Percentiles rank a stretch among this genome's conserved stretches.
Evolutionary conservation across 2,888 invertebrate genomes (phyloP).

Genomic region (Pinctada fucata): DNA sequence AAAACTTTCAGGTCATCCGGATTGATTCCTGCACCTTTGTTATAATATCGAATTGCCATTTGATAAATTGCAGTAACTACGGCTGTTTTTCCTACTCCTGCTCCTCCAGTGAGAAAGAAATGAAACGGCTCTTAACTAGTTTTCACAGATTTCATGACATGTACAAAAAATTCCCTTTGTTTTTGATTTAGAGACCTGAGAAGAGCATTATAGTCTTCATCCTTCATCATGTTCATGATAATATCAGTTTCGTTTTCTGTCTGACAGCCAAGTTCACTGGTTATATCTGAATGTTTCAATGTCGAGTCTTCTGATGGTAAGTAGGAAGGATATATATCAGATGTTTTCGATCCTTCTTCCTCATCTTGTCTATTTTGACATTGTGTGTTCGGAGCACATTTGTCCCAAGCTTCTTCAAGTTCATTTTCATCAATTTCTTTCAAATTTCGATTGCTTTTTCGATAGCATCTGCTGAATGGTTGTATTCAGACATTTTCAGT

Average conservation of each 20-base stretch:
- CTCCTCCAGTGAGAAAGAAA: constrained; percentile 29
- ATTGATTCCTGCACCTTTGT: constrained; percentile 4
- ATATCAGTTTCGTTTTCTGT: constrained; percentile 15
- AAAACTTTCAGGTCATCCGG: constrained; percentile 32
- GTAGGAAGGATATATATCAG: neutral
- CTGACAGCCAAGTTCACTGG: constrained; percentile 40
- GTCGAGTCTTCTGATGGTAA: constrained; percentile 18
- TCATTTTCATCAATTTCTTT: constrained; percentile 8
- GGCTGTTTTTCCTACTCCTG: constrained; percentile 34
- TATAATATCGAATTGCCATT: neutral
- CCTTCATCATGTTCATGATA: constrained; percentile 23
- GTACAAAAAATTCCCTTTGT: constrained; percentile 31
- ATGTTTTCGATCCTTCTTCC: neutral
- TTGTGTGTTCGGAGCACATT: constrained; percentile 41
- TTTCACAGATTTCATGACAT: constrained; percentile 29
- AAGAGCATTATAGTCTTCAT: constrained; percentile 20
- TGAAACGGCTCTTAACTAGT: constrained; percentile 10
- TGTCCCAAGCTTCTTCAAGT: constrained; percentile 33
- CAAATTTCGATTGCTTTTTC: too few relatives aligned
- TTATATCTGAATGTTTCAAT: constrained; percentile 46
- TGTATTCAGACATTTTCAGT: constrained; percentile 33
- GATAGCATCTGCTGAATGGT: too few relatives aligned
- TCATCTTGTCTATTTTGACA: constrained; percentile 20
- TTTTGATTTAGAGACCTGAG: constrained; percentile 26
- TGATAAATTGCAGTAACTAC: constrained; percentile 20